Base-by-base conservation (phyloP, 2,888 invertebrate species). In the Cheilosia grossa region DNA sequence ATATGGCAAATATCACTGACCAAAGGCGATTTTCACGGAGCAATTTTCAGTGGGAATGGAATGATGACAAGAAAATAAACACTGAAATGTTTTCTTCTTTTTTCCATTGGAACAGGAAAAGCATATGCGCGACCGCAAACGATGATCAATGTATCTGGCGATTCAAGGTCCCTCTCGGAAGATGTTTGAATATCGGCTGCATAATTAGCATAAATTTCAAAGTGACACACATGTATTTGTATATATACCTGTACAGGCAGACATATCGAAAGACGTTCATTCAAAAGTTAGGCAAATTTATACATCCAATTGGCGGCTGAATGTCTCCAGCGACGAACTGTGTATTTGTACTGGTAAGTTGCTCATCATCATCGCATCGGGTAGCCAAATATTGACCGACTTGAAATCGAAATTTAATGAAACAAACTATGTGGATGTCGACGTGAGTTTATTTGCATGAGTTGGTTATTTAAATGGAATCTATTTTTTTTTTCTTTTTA, bases 251-350 rank as follows among this genome's bases (percentile, higher is more conserved):
- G 13, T 44, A 24, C 10, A 21, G 27, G 2, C 6, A 9, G 53
- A 54, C 19, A 17, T 15, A 59, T 37, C 21, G 24, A 37, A 19
- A 49, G n/a, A 64, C 44, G 15, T 33, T 42, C 58, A 75, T 58
- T 66, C 66, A 75, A 59, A 61, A 69, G 24, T 30, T 44, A n/a
- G 33, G 61, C 53, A 77, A 61, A 77, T 61, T 44, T 77, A 77
- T 69, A 77, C 27, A 69, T 77, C 53, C 27, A 53, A 77, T 75
- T 69, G 77, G 77, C 77, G 77, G 61, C 77, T 47, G 44, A 27
- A 59, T 77, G 77, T 77, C 77, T 77, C 67, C 67, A 69, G 61
- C 61, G 51, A 67, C 21, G 40, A 49, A 21, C 30, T 19, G 51
- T 67, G 24, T 24, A 21, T 77, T 59, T 67, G 67, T 53, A 40